Percentiles rank a stretch among this genome's conserved stretches.
Conservation (phyloP, 92 coral and sea anemone genomes). For the Porites cylindrica region DNA sequence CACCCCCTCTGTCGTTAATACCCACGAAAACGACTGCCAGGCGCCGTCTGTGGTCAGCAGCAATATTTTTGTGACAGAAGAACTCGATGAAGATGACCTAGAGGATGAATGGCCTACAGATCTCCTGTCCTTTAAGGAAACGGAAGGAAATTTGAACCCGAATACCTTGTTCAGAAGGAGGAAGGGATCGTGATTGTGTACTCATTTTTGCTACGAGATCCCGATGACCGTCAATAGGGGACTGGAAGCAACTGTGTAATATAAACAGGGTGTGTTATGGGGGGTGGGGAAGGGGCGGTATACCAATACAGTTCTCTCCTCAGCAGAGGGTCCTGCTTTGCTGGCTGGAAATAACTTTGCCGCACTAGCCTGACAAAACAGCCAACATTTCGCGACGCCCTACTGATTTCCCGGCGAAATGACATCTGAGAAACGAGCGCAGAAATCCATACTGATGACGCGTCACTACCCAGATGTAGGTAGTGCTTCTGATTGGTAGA, state of each 20-base stretch:
- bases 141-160: neutral
- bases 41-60: neutral
- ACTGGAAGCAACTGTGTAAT: neutral
- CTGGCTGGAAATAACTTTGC: too few species aligned
- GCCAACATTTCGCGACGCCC: too few species aligned
- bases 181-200: neutral
- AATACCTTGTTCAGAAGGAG: neutral
- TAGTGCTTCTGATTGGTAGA: too few species aligned
- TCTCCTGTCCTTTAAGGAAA: neutral
- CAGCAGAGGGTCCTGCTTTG: too few species aligned
- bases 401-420: too few species aligned
- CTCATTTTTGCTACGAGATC: neutral
- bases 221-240: neutral
- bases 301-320: too few species aligned
- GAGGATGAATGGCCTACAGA: conserved; percentile 76
- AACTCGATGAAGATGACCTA: conserved; percentile 79
- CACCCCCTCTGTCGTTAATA: conserved; percentile 21
- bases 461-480: too few species aligned
- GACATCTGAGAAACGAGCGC: too few species aligned
- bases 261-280: too few species aligned
- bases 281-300: too few species aligned
- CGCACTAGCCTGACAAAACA: too few species aligned
- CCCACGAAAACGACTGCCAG: neutral
- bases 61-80: conserved; percentile 76
- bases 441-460: too few species aligned